Evolutionary conservation across 1,140 invertebrate genomes (phyloP).

Genomic region (Stenopsyche tienmushanensis): DNA sequence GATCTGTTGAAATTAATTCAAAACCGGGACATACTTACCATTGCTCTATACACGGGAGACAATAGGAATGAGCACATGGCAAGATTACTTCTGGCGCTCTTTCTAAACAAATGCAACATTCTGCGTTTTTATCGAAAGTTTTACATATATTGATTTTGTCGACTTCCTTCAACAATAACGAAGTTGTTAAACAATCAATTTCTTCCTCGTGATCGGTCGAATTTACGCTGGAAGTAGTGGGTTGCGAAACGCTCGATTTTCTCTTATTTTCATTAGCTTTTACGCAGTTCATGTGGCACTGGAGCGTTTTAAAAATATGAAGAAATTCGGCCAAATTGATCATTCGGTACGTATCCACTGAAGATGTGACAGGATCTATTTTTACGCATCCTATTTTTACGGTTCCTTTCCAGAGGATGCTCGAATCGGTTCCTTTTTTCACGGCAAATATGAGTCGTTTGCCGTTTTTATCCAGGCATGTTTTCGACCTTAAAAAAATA

Average conservation of each 20-base stretch:
- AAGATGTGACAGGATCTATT: slow-evolving; percentile 53
- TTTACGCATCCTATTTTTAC: slow-evolving; percentile 68
- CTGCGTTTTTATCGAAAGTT: slow-evolving; percentile 46
- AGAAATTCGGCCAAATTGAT: slow-evolving; percentile 64
- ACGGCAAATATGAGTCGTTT: slow-evolving; percentile 67
- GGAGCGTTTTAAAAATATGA: slow-evolving; percentile 55
- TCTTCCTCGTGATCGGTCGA: slow-evolving; percentile 17
- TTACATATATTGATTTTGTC: slow-evolving; percentile 39
- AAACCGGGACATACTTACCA: slow-evolving; percentile 54
- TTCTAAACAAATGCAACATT: slow-evolving; percentile 74
- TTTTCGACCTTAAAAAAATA: slow-evolving; percentile 55
- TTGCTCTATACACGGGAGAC: slow-evolving; percentile 67
- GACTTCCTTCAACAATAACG: slow-evolving; percentile 46
- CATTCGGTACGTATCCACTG: slow-evolving; percentile 59
- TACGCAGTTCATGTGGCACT: slow-evolving; percentile 43
- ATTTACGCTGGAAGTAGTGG: slow-evolving; percentile 20
- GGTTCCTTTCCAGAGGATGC: slow-evolving; percentile 68
- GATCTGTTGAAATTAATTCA: slow-evolving; percentile 7
- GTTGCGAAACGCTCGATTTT: neutral
- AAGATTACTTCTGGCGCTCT: slow-evolving; percentile 64
- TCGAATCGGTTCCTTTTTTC: slow-evolving; percentile 63
- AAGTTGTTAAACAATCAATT: slow-evolving; percentile 42
- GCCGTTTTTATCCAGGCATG: slow-evolving; percentile 60
- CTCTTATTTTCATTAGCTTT: slow-evolving; percentile 40
- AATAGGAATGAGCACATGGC: slow-evolving; percentile 69